These are phyloP conservation scores for Phylloscopus trochiloides DNA, from an alignment of 2,113 vertebrate genomes.

Conservation along the genomic window DNA sequence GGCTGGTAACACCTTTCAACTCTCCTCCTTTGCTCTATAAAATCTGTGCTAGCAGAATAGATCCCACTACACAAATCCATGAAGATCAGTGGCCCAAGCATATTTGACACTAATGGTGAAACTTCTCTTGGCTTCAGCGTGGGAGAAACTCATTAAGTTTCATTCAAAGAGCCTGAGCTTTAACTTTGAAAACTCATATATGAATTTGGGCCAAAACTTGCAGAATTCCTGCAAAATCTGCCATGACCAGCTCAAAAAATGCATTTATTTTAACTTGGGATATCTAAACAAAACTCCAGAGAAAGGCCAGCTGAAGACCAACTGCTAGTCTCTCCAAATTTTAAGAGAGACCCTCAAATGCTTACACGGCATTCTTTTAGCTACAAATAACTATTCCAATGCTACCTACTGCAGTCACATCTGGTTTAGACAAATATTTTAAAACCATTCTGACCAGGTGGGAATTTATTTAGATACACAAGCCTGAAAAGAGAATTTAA, in stretches of 20 bases:
- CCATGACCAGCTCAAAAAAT: background rate
- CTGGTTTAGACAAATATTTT: background rate
- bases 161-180: background rate
- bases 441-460: background rate
- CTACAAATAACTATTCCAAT: background rate
- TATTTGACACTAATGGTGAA: background rate
- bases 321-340: background rate
- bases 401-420: background rate
- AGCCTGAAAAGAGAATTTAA: background rate
- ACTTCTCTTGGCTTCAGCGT: background rate
- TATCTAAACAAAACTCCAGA: background rate
- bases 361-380: background rate
- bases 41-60: background rate
- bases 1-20: background rate
- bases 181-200: background rate
- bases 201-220: background rate
- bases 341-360: background rate
- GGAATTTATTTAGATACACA: background rate
- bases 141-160: background rate
- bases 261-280: background rate
- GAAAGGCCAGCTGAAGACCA: background rate
- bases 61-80: background rate
- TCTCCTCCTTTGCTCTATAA: background rate
- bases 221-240: background rate
- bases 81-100: background rate